Conservation (phyloP, 2,797 vertebrate species). For the Danio jaintianensis region DNA sequence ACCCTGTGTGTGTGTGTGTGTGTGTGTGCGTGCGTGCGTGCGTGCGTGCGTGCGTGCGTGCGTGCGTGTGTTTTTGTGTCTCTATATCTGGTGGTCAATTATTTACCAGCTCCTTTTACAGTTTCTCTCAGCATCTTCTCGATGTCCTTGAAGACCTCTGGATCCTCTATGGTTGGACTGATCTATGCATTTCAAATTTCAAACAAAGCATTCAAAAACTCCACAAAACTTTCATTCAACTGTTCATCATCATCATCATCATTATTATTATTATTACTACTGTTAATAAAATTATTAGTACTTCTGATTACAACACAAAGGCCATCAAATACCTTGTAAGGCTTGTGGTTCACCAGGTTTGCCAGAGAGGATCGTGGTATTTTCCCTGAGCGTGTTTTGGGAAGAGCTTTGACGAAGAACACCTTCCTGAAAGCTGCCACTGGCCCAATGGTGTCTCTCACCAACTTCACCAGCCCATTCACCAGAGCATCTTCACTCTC, state of each 20-base stretch:
- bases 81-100: constrained; percentile 32
- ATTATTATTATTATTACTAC: no score
- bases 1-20: no score
- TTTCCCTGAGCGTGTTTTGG: constrained; percentile 96
- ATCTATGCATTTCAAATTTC: constrained; percentile 74
- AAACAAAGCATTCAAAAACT: not conserved
- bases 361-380: constrained; percentile 90
- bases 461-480: constrained; percentile 83
- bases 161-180: constrained; percentile 93
- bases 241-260: no score
- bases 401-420: constrained; percentile 85
- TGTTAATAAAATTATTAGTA: no score
- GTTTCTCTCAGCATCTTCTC: constrained; percentile 79
- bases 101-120: constrained; percentile 57
- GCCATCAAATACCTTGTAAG: constrained; percentile 83
- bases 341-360: constrained; percentile 87
- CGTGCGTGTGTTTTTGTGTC: not conserved
- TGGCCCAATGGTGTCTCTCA: constrained; percentile 88
- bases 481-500: constrained; percentile 72
- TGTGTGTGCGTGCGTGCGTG: not conserved
- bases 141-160: constrained; percentile 85
- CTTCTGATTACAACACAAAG: no score
- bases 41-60: not conserved
- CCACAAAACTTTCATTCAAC: not conserved
- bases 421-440: constrained; percentile 91